Evolutionary conservation across 2,797 vertebrate species (phyloP).

Genomic region (Hippocampus kuda): DNA sequence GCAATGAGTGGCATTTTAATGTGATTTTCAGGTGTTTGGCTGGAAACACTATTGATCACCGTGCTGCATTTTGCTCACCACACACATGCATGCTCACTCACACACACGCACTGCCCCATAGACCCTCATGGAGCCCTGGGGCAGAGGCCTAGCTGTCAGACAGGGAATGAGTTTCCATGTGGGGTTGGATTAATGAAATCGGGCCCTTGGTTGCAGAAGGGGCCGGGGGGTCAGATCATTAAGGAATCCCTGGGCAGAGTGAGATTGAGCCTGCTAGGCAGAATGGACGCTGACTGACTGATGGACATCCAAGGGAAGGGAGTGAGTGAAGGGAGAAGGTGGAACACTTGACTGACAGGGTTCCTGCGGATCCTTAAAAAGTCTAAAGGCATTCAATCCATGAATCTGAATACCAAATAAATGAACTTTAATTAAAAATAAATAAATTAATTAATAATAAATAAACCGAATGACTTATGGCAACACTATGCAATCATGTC

Average conservation of each 20-base stretch:
- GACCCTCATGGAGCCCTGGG: constrained; percentile 45
- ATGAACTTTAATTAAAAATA: too few species aligned
- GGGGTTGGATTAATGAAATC: constrained; percentile 72
- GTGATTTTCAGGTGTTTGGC: constrained; percentile 76
- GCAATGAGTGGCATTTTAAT: constrained; percentile 77
- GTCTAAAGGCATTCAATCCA: too few species aligned
- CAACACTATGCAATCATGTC: too few species aligned
- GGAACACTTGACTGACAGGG: not conserved
- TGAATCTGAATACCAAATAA: too few species aligned
- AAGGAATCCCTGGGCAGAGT: constrained; percentile 60
- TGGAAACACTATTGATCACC: constrained; percentile 75
- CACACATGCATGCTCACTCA: constrained; percentile 6
- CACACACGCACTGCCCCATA: constrained; percentile 38
- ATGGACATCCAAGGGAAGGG: constrained; percentile 44
- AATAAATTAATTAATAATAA: too few species aligned
- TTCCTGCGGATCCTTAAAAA: too few species aligned
- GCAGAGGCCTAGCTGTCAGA: constrained; percentile 62
- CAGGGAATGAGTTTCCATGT: constrained; percentile 68
- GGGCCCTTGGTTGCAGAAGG: constrained; percentile 46
- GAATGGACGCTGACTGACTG: constrained; percentile 55
- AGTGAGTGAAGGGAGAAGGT: constrained; percentile 13
- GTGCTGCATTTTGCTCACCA: constrained; percentile 29
- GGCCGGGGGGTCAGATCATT: constrained; percentile 66
- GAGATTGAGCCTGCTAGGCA: constrained; percentile 64
- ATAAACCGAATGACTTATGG: too few species aligned